Base-by-base conservation (phyloP, 2,888 invertebrate genomes). In the Galerucella calmariensis region DNA sequence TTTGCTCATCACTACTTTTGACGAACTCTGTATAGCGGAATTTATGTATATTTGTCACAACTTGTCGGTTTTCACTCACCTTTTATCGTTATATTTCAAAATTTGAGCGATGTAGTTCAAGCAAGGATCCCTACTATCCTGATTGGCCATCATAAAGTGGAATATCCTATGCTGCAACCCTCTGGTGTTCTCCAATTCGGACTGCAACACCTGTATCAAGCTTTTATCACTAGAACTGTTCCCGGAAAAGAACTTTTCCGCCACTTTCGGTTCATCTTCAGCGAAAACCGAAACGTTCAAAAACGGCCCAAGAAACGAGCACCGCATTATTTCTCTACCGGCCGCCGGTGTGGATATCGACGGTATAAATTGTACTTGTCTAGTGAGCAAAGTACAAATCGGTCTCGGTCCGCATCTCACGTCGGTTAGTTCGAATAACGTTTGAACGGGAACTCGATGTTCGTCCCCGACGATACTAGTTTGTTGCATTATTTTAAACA, bases 251-350 rank as follows among this genome's bases (percentile, higher is more conserved):
- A 90, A 82, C 1, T 82, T 82, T 69, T 82, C 81, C 14, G 81
- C 82, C 51, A 79, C 63, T 79, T 94, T 92, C 0, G 94, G 95
- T 86, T 96, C 95, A 86, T 98, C 98, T 85, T 98, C 98, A 53
- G 95, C 96, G 87, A 98, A 97, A 2, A 97, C 91, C 0, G 98
- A 97, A 0, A 98, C 92, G 11, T 94, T 93, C 78, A 99, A 90
- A 88, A 99, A 98, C 0, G 98, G 96, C 16, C 97, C 98, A 9
- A 99, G 90, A 85, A 93, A 96, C 73, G 96, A 95, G 65, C 94
- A 92, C 69, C 93, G 90, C 0, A 95, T 93, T 73, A 98, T 90
- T 88, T 99, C 98, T 59, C 97, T 90, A 0, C 98, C 98, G 0
- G 90, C 90, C 8, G 94, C 94, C 1, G 92, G 92, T 1, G 95